Evolutionary conservation across 2,888 invertebrate species (phyloP), one percentile per base, ranked within the genome.

Genomic region (Nomada ferruginata): DNA sequence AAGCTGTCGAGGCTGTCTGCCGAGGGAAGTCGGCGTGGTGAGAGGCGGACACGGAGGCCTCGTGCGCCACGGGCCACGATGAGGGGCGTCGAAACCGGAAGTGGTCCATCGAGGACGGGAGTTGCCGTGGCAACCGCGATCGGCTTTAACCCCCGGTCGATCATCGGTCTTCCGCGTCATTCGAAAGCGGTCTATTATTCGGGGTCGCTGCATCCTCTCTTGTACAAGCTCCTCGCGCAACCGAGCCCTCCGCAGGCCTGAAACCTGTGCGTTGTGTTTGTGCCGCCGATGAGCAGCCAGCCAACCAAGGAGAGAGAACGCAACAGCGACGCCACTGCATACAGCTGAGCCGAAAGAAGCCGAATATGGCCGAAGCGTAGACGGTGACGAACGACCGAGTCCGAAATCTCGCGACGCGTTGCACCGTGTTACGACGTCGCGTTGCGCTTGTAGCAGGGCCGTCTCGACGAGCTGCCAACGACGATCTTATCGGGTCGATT

Each of bases 111-210:
- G 87, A 88, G 87, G 85, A 91, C 84, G 87, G 88, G 89, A 89
- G 90, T 90, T 87, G 85, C 90, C 91, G 85, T 90, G 89, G 90
- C 88, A 90, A 90, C 90, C 86, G 79, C 85, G 90, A 89, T 90
- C 89, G 85, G 87, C 88, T 90, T 89, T 89, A 89, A 90, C 90
- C 89, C 91, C 88, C 79, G 84, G 78, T 83, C 83, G 84, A 86
- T 87, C 87, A 87, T 87, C 87, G 87, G 84, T 89, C 88, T 91
- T 88, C 87, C 89, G 88, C 88, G 87, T 90, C 89, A 86, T 89
- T 90, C 89, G 89, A 91, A 90, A 89, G 87, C 88, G 85, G 83
- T 86, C 89, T 85, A 89, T 90, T 90, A 90, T 90, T 90, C 82
- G 87, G 86, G 83, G 84, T 90, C 83, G 87, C 85, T 88, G 88